Conservation (phyloP, 2,797 vertebrate genomes). For the Eutrigla gurnardus region DNA sequence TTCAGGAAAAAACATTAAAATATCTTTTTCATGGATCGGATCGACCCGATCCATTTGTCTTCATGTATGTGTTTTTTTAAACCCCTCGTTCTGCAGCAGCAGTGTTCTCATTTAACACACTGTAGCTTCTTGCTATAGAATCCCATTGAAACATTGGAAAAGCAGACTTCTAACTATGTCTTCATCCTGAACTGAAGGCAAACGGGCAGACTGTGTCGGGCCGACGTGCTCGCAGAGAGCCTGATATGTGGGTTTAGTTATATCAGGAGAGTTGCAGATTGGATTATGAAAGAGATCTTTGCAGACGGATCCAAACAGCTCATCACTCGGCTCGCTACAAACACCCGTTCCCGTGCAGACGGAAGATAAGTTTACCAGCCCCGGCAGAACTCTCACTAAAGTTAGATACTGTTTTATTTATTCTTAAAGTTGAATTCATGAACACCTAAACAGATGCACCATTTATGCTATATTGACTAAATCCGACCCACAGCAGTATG, state of each 20-base stretch:
- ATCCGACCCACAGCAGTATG: too few relatives aligned
- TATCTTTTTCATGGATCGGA: too few relatives aligned
- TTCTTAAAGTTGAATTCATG: background rate
- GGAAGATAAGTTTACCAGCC: conserved; percentile 24
- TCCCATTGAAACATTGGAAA: background rate
- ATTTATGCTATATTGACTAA: too few relatives aligned
- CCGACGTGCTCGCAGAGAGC: background rate
- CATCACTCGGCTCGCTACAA: conserved; percentile 40
- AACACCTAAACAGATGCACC: too few relatives aligned
- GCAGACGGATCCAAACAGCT: conserved; percentile 55
- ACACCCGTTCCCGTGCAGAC: conserved; percentile 48
- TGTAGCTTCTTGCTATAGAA: background rate
- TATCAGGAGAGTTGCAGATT: background rate
- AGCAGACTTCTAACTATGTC: background rate
- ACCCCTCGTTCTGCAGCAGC: too few relatives aligned
- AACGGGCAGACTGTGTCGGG: too few relatives aligned
- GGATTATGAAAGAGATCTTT: conserved; percentile 53
- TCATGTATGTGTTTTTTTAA: too few relatives aligned
- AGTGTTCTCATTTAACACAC: too few relatives aligned
- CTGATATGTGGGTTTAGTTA: background rate
- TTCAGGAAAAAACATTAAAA: too few relatives aligned
- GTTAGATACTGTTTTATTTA: background rate
- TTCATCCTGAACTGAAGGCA: background rate
- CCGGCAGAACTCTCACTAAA: background rate
- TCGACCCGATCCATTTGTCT: too few relatives aligned